Base-by-base conservation (phyloP, 2,113 vertebrate genomes). In the Chaenogobius annularis region DNA sequence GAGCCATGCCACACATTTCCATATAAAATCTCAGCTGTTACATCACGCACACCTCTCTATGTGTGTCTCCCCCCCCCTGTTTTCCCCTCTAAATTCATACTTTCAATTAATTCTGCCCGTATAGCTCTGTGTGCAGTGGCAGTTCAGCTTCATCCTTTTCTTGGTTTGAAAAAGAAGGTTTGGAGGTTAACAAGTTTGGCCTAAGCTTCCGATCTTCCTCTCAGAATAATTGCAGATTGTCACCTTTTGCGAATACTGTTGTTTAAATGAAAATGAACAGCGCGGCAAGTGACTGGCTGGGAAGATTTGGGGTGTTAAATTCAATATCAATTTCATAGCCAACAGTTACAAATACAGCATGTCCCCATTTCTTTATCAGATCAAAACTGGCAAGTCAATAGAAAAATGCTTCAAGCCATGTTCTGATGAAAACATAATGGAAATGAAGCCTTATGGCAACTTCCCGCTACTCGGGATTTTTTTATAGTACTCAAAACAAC, bases 361-460 rank as follows among this genome's bases (percentile, higher is more conserved):
- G 7, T 35, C 22, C 22, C 6, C 1, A 10, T 40, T 63, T 63
- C 15, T 15, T 40, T 61, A 67, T 83, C 56, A 72, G 72, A 78
- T 81, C 78, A 73, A 76, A 75, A 73, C 77, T 82, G 73, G 78
- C 65, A 78, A 81, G 54, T 62, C 66, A 68, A 81, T 56, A 72
- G 66, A 74, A 19, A 56, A 68, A 83, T 22, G 74, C 87, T 81
- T 46, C 4, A 4, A 69, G 81, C 67, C 22, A 59, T 66, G 79
- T 64, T 22, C 54, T 23, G 69, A 79, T 81, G 81, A 83, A 69
- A 80, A 55, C 31, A 66, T 68, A 72, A 81, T 83, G 78, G 80
- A 84, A 80, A 84, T 61, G 65, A 81, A 85, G 59, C 79, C 75
- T 62, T 64, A 50, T 66, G 50, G 67, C 69, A 50, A 69, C 31